Percentiles rank a stretch among this genome's conserved stretches.
phyloP scores from a whole-genome alignment of 2,797 vertebrate species.

The Eurystomus glaucurus region DNA sequence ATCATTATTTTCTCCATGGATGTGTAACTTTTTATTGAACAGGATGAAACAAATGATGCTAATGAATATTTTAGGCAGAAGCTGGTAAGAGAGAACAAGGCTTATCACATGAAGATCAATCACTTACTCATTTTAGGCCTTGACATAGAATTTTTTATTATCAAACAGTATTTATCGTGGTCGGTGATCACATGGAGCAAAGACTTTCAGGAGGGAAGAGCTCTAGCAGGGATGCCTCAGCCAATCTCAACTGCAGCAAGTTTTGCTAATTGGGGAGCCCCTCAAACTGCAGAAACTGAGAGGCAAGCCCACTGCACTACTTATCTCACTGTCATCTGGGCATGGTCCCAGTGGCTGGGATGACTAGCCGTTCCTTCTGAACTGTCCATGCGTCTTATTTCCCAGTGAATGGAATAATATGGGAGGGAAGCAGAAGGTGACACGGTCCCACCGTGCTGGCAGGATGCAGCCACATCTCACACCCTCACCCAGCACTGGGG shows the following conservation, averaged over 20 bases:
- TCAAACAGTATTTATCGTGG: neutral
- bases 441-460: neutral
- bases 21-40: slow-evolving; percentile 12
- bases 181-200: neutral
- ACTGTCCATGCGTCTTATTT: neutral
- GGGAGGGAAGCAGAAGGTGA: neutral
- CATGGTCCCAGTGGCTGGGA: accelerated
- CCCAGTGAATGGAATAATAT: neutral
- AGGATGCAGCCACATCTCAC: neutral
- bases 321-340: neutral
- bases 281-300: neutral
- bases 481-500: neutral
- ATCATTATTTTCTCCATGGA: neutral
- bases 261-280: neutral
- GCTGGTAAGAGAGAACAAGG: neutral
- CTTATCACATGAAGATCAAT: slow-evolving; percentile 10
- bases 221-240: neutral
- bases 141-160: neutral
- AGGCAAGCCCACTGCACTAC: neutral
- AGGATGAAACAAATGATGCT: neutral
- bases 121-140: neutral
- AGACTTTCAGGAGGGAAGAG: neutral
- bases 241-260: neutral
- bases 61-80: neutral
- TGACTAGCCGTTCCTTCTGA: neutral